phyloP scores from a whole-genome alignment of 1,140 invertebrate genomes.

The Nasonia giraulti region DNA sequence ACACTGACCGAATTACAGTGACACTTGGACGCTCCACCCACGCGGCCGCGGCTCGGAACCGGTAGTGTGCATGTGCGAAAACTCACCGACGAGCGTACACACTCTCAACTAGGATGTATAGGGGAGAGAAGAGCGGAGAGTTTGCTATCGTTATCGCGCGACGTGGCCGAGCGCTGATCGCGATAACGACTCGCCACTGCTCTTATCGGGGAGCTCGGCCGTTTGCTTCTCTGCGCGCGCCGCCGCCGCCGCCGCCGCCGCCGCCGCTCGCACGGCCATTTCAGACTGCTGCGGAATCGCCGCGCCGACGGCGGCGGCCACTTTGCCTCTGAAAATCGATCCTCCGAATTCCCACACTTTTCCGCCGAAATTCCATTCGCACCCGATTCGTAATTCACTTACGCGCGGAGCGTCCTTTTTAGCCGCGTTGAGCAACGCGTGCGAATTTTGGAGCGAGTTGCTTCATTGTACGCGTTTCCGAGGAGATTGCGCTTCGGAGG shows the following conservation, averaged over 20 bases:
- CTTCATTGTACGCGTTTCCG: not conserved
- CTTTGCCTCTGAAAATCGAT: conserved; percentile 34
- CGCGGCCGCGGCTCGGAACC: not conserved
- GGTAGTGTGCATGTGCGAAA: not conserved
- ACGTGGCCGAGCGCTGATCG: conserved; percentile 73
- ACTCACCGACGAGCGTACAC: conserved; percentile 27
- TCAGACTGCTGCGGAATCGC: not conserved
- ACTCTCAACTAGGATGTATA: not conserved
- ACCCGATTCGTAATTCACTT: conserved; percentile 29
- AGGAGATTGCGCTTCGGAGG: not conserved
- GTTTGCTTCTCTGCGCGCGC: conserved; percentile 18
- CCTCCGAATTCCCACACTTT: conserved; percentile 43
- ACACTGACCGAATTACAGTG: not conserved
- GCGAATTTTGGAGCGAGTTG: not conserved
- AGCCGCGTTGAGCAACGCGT: not conserved
- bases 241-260: conserved; percentile 50
- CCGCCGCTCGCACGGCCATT: not conserved
- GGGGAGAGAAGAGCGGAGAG: conserved; percentile 59
- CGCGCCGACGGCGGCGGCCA: not conserved
- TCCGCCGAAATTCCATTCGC: conserved; percentile 15
- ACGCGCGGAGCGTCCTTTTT: not conserved
- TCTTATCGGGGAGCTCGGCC: conserved; percentile 60
- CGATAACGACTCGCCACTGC: conserved; percentile 70
- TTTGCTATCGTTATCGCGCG: conserved; percentile 74
- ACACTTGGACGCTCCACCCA: not conserved